phyloP scores from a whole-genome alignment of 2,797 vertebrate genomes.

The Acipenser oxyrinchus region DNA sequence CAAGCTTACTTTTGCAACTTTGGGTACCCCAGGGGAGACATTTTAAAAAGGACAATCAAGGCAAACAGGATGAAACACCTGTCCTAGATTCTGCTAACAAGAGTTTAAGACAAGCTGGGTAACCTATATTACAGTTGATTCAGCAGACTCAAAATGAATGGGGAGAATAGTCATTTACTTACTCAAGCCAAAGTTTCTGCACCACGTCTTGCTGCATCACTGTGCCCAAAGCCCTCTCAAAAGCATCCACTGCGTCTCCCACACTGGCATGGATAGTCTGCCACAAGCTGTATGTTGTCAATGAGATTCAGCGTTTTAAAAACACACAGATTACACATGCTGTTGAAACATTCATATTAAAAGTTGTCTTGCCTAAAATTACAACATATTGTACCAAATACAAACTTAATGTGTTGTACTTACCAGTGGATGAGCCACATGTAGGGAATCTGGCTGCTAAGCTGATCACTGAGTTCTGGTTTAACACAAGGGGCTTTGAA shows the following conservation, averaged over 20 bases:
- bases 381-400: neutral
- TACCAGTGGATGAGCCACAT: constrained; percentile 87
- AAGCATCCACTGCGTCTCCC: constrained; percentile 71
- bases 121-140: neutral
- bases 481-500: constrained; percentile 59
- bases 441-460: constrained; percentile 68
- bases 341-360: neutral
- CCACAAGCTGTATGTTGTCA: constrained; percentile 63
- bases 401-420: constrained; percentile 24
- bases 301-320: neutral
- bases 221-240: constrained; percentile 80
- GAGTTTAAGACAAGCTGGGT: neutral
- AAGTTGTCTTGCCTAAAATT: neutral
- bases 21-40: neutral
- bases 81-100: no score
- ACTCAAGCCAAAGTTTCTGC: constrained; percentile 89
- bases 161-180: constrained; percentile 48
- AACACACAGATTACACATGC: neutral
- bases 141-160: neutral
- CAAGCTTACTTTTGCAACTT: no score
- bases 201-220: constrained; percentile 73
- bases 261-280: constrained; percentile 69
- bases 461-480: constrained; percentile 63
- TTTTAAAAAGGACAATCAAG: neutral
- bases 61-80: neutral